Evolutionary conservation across 2,888 invertebrate species (phyloP).

Genomic region (Pammene fasciana): DNA sequence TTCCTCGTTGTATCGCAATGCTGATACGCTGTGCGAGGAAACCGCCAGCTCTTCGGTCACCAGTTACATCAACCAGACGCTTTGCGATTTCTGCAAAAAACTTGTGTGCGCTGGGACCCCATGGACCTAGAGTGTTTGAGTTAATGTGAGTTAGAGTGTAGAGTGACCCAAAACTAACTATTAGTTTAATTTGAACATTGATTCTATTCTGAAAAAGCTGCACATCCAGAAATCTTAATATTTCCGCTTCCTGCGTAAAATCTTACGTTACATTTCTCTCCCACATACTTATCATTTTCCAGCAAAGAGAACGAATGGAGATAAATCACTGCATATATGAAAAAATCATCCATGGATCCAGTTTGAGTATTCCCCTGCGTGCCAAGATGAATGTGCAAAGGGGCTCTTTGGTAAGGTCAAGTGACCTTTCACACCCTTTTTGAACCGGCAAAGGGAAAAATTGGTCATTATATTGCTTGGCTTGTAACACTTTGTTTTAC

Average conservation of each 20-base stretch:
- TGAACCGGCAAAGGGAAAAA: constrained; percentile 16
- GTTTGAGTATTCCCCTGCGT: constrained; percentile 21
- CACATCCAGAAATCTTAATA: neutral
- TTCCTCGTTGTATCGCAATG: no score
- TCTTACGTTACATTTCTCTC: neutral
- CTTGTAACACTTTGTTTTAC: neutral
- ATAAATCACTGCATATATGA: constrained; percentile 25
- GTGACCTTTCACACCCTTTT: constrained; percentile 20
- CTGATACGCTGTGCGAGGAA: no score
- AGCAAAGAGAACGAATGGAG: constrained; percentile 14
- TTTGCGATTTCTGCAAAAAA: no score
- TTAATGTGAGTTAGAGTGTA: no score
- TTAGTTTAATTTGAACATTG: no score
- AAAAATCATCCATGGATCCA: constrained; percentile 15
- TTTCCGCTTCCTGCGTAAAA: neutral
- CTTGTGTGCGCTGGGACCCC: no score
- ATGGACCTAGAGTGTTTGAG: no score
- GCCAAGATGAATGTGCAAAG: constrained; percentile 26
- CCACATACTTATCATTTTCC: neutral
- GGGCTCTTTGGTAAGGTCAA: constrained; percentile 26
- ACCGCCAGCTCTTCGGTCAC: no score
- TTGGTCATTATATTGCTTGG: constrained; percentile 12
- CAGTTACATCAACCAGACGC: no score
- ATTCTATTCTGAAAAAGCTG: no score
- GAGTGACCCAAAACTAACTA: no score